These are phyloP conservation scores for Neosilurus hyrtlii DNA, from an alignment of 2,797 vertebrate species.

Conservation along the genomic window DNA sequence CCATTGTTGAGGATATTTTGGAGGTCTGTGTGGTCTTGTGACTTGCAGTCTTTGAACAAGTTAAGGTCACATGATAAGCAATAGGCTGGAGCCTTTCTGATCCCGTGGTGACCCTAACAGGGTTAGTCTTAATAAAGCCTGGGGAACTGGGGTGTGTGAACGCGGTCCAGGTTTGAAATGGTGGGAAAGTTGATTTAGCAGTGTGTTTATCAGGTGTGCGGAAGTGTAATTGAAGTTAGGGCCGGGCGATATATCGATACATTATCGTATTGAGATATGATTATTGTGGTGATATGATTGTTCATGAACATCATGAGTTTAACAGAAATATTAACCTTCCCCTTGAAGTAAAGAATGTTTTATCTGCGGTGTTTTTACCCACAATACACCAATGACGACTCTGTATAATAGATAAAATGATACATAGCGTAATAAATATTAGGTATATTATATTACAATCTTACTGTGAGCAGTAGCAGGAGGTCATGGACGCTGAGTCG, in stretches of 20 bases:
- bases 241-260: not conserved
- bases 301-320: no score
- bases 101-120: not conserved
- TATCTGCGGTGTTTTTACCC: no score
- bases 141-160: not conserved
- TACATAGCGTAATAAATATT: no score
- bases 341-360: no score
- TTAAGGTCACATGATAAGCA: conserved; percentile 23
- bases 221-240: not conserved
- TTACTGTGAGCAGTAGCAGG: no score
- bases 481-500: no score
- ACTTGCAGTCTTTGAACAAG: conserved; percentile 24
- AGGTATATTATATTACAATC: no score
- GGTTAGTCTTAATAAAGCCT: not conserved
- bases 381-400: no score
- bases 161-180: not conserved
- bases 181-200: not conserved
- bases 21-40: conserved; percentile 35
- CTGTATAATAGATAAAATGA: no score
- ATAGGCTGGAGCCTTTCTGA: not conserved
- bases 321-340: no score
- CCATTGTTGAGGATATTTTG: conserved; percentile 36
- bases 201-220: not conserved
- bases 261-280: no score
- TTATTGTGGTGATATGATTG: no score